Evolutionary conservation across 2,888 invertebrate genomes (phyloP).

Genomic region (Apamea monoglypha): DNA sequence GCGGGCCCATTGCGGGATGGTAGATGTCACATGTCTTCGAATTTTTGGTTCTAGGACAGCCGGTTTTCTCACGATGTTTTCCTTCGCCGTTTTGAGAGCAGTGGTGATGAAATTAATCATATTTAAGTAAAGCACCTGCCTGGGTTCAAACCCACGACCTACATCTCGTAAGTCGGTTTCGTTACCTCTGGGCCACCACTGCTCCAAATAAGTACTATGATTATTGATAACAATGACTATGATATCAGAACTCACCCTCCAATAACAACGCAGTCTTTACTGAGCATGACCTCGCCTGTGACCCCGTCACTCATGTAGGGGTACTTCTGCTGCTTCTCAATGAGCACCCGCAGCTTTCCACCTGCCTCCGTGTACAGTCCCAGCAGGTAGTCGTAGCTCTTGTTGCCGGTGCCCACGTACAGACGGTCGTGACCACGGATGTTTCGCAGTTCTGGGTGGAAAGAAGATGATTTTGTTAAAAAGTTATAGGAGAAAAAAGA

Average conservation of each 20-base stretch:
- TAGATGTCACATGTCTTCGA: no score
- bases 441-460: constrained; percentile 93
- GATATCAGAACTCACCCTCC: constrained; percentile 90
- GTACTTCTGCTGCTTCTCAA: constrained; percentile 90
- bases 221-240: neutral
- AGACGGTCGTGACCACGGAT: constrained; percentile 96
- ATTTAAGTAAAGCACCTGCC: no score
- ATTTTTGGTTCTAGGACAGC: no score
- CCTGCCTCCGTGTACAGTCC: constrained; percentile 91
- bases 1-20: no score
- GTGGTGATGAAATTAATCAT: no score
- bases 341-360: constrained; percentile 78
- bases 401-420: constrained; percentile 94
- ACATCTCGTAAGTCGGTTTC: no score
- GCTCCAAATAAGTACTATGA: no score
- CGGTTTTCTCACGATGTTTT: no score
- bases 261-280: constrained; percentile 92
- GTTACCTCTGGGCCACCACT: no score
- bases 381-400: constrained; percentile 92
- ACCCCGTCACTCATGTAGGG: constrained; percentile 94
- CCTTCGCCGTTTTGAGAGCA: no score
- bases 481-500: neutral
- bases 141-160: no score
- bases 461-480: neutral
- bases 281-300: constrained; percentile 94